These are phyloP conservation scores for Otolemur crassicaudatus DNA, from an alignment of 2,797 vertebrate species.

Conservation along the genomic window DNA sequence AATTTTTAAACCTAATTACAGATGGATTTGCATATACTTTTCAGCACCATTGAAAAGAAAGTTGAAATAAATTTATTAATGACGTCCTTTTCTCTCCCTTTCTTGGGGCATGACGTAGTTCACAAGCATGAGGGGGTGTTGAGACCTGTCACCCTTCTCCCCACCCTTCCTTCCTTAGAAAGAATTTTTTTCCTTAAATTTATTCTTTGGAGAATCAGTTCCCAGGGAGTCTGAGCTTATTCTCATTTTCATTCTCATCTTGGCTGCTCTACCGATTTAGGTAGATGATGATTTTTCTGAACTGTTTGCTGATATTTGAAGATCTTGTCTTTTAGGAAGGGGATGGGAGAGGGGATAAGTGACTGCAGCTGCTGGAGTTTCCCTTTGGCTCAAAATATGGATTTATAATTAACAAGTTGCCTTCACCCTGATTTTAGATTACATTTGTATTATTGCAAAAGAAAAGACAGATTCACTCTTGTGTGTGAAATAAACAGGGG, in stretches of 20 bases:
- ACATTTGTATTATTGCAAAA: not conserved
- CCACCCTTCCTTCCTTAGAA: not conserved
- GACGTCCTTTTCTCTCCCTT: slow-evolving; percentile 87
- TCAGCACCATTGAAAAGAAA: slow-evolving; percentile 89
- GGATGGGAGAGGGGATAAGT: not conserved
- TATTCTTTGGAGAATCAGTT: slow-evolving; percentile 32
- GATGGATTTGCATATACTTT: slow-evolving; percentile 93
- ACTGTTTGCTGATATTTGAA: slow-evolving; percentile 38
- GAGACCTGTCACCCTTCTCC: not conserved
- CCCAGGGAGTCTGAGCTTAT: slow-evolving; percentile 36
- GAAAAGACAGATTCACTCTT: not conserved
- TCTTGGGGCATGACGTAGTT: slow-evolving; percentile 82
- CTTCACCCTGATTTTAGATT: not conserved
- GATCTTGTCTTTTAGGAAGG: slow-evolving; percentile 64
- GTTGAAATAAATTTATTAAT: slow-evolving; percentile 93
- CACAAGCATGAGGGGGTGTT: slow-evolving; percentile 1
- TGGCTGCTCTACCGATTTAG: slow-evolving; percentile 43
- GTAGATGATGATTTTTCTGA: slow-evolving; percentile 63
- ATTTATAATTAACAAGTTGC: not conserved
- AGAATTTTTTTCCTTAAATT: not conserved
- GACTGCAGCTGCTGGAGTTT: not conserved
- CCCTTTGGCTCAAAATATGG: not conserved
- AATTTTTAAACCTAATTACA: slow-evolving; percentile 94
- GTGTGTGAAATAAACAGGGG: not conserved
- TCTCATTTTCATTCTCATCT: slow-evolving; percentile 49